These are phyloP conservation scores for Chrysolophus pictus DNA, from an alignment of 2,797 vertebrate genomes.

Conservation along the genomic window DNA sequence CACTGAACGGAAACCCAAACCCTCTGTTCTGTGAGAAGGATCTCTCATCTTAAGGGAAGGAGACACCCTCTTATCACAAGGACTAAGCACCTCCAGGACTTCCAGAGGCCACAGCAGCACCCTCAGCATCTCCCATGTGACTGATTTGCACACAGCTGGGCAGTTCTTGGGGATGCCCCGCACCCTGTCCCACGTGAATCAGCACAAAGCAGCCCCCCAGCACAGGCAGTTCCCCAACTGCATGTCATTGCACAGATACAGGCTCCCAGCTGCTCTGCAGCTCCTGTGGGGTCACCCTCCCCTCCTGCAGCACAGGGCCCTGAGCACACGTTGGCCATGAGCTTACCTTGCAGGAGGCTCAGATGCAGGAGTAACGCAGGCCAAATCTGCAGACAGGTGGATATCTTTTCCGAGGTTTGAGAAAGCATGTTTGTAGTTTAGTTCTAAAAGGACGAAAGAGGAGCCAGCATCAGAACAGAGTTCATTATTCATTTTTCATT, in stretches of 20 bases:
- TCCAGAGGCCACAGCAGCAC: not conserved
- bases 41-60: not conserved
- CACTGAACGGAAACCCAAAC: constrained; percentile 37
- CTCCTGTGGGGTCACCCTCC: not conserved
- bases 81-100: not conserved
- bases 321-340: not conserved
- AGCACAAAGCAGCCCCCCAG: not conserved
- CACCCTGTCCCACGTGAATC: not conserved
- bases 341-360: not conserved
- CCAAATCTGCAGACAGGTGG: not conserved
- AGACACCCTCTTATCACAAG: not conserved
- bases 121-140: not conserved
- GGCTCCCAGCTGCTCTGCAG: not conserved
- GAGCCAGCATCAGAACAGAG: not conserved
- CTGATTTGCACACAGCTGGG: not conserved
- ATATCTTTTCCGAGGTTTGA: not conserved
- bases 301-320: not conserved
- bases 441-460: not conserved
- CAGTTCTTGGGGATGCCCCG: not conserved
- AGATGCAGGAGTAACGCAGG: not conserved
- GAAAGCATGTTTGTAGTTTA: not conserved
- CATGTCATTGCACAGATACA: not conserved
- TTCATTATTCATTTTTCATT: not conserved
- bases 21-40: not conserved
- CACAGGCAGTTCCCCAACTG: not conserved